Evolutionary conservation across 2,113 vertebrate genomes (phyloP), one percentile per base, ranked within the genome.

Genomic region (Corythoichthys haematopterus): DNA sequence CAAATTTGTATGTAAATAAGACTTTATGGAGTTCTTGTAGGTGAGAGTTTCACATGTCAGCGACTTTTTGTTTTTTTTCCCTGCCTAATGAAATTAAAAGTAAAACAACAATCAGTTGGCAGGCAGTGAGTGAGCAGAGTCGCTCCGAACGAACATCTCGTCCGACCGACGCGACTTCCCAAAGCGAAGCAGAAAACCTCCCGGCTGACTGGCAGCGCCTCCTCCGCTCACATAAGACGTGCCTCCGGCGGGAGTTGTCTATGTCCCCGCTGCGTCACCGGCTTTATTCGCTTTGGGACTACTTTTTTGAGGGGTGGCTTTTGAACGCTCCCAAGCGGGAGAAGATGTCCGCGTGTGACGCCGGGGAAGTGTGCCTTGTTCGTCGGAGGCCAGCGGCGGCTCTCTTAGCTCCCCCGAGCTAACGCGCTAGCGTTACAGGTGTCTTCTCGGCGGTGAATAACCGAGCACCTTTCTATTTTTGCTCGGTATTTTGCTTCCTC

Each of bases 311-410:
- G 14, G 38, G 48, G 28, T 5, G 78, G 66, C 66, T 74, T 79
- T 8, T 75, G 56, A 57, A 62, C 69, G 65, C 12, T 67, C 36
- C 68, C 67, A 59, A 69, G 43, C 48, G 75, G 74, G 75, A 65
- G 57, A 89, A 85, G 80, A 91, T 89, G 89, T 66, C 70, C 65
- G 71, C 66, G 74, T 56, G 79, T 46, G 80, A 65, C 78, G 79
- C 61, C 48, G 85, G 78, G 87, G 88, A 85, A 82, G 87, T 84
- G 84, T 87, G 77, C 85, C 84, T 85, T 83, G 75, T 85, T 83
- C 48, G 83, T 87, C 74, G 90, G 70, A 91, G 90, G 91, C 90
- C 89, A 81, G 78, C 80, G 43, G 83, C 84, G 85, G 88, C 86
- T 28, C 20, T 28, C 20, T 79, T 81, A 84, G 79, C 83, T 69